Conservation (phyloP, 2,888 invertebrate genomes). For the Andricus curvator region DNA sequence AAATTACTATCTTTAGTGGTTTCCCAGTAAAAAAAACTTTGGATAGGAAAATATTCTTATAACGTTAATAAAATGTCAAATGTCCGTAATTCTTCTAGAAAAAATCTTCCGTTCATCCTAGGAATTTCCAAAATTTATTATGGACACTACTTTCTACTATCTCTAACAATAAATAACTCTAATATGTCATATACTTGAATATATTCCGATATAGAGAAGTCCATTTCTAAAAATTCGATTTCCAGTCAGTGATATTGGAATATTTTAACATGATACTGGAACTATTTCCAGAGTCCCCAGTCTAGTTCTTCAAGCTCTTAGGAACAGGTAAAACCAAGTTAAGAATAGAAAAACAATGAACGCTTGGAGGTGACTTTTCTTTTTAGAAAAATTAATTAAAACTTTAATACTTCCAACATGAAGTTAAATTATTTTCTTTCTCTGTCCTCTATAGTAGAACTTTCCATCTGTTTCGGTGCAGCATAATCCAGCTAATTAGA, state of each 20-base stretch:
- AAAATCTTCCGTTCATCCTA: no score
- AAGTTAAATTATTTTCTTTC: neutral
- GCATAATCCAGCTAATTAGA: neutral
- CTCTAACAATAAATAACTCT: no score
- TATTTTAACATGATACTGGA: neutral
- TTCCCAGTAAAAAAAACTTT: neutral
- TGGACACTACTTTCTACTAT: no score
- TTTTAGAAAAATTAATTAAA: neutral
- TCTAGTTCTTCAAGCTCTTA: neutral
- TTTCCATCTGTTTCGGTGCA: neutral
- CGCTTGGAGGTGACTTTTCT: neutral
- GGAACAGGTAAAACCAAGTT: neutral
- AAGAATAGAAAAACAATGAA: neutral
- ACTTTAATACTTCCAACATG: neutral
- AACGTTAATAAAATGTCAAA: no score
- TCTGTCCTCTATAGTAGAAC: neutral
- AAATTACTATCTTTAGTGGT: neutral
- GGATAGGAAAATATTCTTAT: no score
- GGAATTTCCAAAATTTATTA: no score
- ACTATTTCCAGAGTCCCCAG: neutral
- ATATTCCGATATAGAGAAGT: no score
- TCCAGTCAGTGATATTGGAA: neutral
- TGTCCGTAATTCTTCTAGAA: no score
- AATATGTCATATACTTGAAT: no score
- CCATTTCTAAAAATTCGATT: neutral